Conservation (phyloP, 1,140 invertebrate species). For the Drosophila cardini region DNA sequence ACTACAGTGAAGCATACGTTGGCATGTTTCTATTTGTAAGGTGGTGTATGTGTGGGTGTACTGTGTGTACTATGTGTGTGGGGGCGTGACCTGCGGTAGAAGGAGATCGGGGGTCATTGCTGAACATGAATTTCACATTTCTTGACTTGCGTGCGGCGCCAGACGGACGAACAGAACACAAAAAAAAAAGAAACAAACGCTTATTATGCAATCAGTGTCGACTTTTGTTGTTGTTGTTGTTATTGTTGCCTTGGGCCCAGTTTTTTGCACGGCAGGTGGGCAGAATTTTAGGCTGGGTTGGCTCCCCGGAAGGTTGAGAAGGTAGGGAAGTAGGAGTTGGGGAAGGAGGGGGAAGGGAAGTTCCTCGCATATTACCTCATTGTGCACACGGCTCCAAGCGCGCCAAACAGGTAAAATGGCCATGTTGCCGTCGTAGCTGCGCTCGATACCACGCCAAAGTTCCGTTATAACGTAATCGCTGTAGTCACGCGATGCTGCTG, state of each 20-base stretch:
- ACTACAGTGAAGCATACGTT: constrained; percentile 27
- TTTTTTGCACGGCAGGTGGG: constrained; percentile 73
- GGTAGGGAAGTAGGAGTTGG: no score
- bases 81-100: constrained; percentile 17
- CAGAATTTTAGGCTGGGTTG: constrained; percentile 24
- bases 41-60: constrained; percentile 2
- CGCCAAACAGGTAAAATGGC: constrained; percentile 84
- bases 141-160: constrained; percentile 77
- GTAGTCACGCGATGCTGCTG: constrained; percentile 83
- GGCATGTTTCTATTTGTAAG: not conserved
- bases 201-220: constrained; percentile 82
- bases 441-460: constrained; percentile 83
- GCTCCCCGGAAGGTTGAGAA: not conserved
- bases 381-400: constrained; percentile 84
- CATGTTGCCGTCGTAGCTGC: constrained; percentile 84
- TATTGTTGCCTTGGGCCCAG: constrained; percentile 47
- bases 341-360: constrained; percentile 5
- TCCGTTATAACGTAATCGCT: constrained; percentile 84
- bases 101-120: constrained; percentile 18
- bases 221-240: constrained; percentile 50
- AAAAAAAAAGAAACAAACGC: constrained; percentile 50
- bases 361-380: constrained; percentile 78
- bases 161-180: constrained; percentile 48
- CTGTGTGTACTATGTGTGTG: constrained; percentile 1
- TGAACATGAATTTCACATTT: constrained; percentile 74